Evolutionary conservation across 1,140 invertebrate species (phyloP).

Genomic region (Drosophila pachea): DNA sequence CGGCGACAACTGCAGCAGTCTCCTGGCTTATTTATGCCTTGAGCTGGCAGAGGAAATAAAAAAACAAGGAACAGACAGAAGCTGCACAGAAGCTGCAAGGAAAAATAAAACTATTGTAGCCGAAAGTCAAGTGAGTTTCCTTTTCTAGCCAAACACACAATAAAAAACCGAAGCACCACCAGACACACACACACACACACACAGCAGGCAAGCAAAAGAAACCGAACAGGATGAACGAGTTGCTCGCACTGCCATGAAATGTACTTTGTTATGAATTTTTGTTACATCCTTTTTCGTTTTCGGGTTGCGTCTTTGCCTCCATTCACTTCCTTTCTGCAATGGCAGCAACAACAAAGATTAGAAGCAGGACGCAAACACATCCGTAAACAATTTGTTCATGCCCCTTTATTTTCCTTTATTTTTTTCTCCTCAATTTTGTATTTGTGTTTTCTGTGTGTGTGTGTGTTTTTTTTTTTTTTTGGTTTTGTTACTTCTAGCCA

Average conservation of each 20-base stretch:
- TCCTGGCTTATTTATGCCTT: conserved; percentile 66
- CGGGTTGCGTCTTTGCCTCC: conserved; percentile 31
- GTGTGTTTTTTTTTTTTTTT: too few relatives aligned
- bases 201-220: conserved; percentile 13
- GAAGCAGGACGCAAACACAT: conserved; percentile 70
- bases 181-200: conserved; percentile 39
- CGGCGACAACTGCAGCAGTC: conserved; percentile 69
- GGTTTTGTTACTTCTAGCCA: conserved; percentile 11
- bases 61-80: conserved; percentile 24
- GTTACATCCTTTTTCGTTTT: conserved; percentile 65
- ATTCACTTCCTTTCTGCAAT: conserved; percentile 36
- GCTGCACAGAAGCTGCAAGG: conserved; percentile 25
- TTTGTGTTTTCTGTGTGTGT: too few relatives aligned
- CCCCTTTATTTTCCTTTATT: conserved; percentile 53
- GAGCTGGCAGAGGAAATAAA: conserved; percentile 36
- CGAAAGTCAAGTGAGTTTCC: conserved; percentile 76
- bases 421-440: neutral
- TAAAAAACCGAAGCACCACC: conserved; percentile 22
- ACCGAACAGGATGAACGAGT: conserved; percentile 45
- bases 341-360: conserved; percentile 46
- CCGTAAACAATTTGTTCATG: conserved; percentile 77
- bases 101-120: conserved; percentile 56
- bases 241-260: conserved; percentile 65
- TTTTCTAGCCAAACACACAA: conserved; percentile 40
- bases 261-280: conserved; percentile 75